A percentile compares a stretch with the other conserved stretches of the same genome.
phyloP scores from a whole-genome alignment of 1,140 invertebrate species.

The Drosophila carrolli region DNA sequence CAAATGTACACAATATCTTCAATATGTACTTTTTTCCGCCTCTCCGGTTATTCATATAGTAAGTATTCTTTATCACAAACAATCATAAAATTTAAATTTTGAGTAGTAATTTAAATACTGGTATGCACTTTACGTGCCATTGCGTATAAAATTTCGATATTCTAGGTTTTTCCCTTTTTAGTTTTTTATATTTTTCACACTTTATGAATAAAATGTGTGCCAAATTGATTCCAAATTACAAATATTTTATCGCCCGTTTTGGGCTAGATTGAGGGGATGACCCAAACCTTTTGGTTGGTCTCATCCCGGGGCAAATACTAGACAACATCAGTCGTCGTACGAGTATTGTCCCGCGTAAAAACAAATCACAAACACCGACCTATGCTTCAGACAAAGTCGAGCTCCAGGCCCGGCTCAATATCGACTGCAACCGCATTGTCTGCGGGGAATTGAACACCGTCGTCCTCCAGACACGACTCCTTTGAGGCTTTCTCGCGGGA shows the following conservation, averaged over 20 bases:
- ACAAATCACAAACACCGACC: slow-evolving; percentile 50
- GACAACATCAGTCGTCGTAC: slow-evolving; percentile 7
- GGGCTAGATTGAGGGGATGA: slow-evolving; percentile 15
- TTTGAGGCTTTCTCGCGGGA: slow-evolving; percentile 69
- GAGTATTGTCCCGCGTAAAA: slow-evolving; percentile 44
- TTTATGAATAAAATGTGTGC: slow-evolving; percentile 56
- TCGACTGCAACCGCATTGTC: slow-evolving; percentile 79
- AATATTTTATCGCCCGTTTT: slow-evolving; percentile 43
- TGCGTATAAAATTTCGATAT: slow-evolving; percentile 76
- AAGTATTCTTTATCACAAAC: slow-evolving; percentile 76
- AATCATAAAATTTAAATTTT: slow-evolving; percentile 77
- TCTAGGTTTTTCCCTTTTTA: slow-evolving; percentile 52
- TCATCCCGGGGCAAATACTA: not conserved
- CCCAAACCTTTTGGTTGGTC: slow-evolving; percentile 22
- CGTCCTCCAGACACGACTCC: slow-evolving; percentile 41
- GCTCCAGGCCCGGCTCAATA: slow-evolving; percentile 78
- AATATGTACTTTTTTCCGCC: slow-evolving; percentile 2
- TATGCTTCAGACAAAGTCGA: slow-evolving; percentile 77
- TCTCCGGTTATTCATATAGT: slow-evolving; percentile 41
- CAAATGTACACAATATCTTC: slow-evolving; percentile 5
- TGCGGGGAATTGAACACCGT: slow-evolving; percentile 48
- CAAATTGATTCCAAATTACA: slow-evolving; percentile 74
- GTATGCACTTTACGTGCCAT: slow-evolving; percentile 46
- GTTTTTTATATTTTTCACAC: slow-evolving; percentile 38
- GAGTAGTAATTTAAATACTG: slow-evolving; percentile 70